Percentiles rank a stretch among this genome's conserved stretches.
Evolutionary conservation across 2,888 invertebrate species (phyloP).

Genomic region (Xylocampa areola): DNA sequence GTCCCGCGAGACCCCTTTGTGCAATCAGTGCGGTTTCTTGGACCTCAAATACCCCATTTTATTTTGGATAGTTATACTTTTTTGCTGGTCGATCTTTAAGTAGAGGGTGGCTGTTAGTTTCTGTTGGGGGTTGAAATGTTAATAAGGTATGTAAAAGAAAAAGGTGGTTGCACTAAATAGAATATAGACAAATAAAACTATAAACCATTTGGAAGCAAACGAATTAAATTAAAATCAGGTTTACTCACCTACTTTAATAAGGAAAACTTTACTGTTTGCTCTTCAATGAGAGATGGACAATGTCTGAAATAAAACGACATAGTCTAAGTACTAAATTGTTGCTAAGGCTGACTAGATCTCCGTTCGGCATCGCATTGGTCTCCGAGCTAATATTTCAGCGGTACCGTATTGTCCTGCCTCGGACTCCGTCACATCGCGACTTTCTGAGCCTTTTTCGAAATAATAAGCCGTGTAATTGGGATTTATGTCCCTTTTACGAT

Average conservation of each 20-base stretch:
- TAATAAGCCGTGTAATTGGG: conserved; percentile 87
- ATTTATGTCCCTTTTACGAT: conserved; percentile 84
- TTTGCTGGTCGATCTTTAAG: conserved; percentile 54
- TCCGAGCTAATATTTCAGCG: conserved; percentile 68
- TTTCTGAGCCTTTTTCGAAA: conserved; percentile 76
- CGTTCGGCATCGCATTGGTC: conserved; percentile 52
- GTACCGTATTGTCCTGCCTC: conserved; percentile 79
- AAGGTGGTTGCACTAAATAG: no score
- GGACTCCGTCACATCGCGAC: conserved; percentile 70
- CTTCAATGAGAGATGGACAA: conserved; percentile 41
- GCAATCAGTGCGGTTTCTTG: conserved; percentile 88
- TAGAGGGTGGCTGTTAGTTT: background rate
- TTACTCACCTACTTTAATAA: conserved; percentile 42
- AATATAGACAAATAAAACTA: no score
- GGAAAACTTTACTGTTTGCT: conserved; percentile 27
- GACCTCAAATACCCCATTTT: conserved; percentile 69
- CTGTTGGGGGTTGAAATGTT: background rate
- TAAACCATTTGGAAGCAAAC: no score
- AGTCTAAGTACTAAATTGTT: conserved; percentile 51
- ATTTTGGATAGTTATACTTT: conserved; percentile 68
- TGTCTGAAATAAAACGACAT: conserved; percentile 50
- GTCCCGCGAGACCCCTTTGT: conserved; percentile 86
- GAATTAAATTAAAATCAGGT: background rate
- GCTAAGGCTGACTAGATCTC: conserved; percentile 52
- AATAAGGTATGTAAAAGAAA: no score